Conservation (phyloP, 1,140 invertebrate species). For the Drosophila grimshawi region DNA sequence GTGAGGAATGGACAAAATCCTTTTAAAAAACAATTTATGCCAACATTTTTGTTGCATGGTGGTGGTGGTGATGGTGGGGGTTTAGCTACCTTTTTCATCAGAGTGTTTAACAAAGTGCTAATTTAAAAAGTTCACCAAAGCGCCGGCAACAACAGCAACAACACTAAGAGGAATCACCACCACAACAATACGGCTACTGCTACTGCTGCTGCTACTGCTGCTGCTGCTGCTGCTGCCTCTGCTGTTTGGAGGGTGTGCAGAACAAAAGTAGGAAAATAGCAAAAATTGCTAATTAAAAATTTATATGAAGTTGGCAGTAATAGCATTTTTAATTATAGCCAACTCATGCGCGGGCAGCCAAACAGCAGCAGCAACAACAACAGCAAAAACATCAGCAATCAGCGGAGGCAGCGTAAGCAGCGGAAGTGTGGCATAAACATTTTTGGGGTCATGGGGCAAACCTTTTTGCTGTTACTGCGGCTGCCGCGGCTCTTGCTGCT, state of each 20-base stretch:
- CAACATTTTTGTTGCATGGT: slow-evolving; percentile 49
- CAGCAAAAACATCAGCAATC: slow-evolving; percentile 45
- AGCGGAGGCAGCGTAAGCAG: slow-evolving; percentile 45
- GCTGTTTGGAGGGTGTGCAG: slow-evolving; percentile 33
- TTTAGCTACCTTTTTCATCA: slow-evolving; percentile 74
- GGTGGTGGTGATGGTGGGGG: neutral
- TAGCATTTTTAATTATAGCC: slow-evolving; percentile 84
- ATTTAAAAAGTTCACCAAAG: slow-evolving; percentile 79
- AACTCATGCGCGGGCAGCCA: slow-evolving; percentile 76
- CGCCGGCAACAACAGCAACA: slow-evolving; percentile 44
- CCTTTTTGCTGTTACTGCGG: slow-evolving; percentile 70
- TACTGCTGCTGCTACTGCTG: slow-evolving; percentile 8
- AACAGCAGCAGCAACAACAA: slow-evolving; percentile 43
- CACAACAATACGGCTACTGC: slow-evolving; percentile 32
- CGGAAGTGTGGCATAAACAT: slow-evolving; percentile 79
- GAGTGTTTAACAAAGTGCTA: slow-evolving; percentile 84
- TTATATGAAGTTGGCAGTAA: slow-evolving; percentile 83
- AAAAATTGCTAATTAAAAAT: slow-evolving; percentile 84
- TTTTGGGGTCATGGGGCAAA: slow-evolving; percentile 74
- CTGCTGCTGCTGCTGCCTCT: slow-evolving; percentile 1
- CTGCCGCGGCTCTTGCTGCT: neutral
- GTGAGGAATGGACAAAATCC: slow-evolving; percentile 71
- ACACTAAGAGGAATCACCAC: slow-evolving; percentile 23
- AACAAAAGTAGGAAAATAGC: slow-evolving; percentile 83
- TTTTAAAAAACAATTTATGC: slow-evolving; percentile 82